Conservation (phyloP, 2,113 vertebrate genomes). For the Crotophaga sulcirostris region DNA sequence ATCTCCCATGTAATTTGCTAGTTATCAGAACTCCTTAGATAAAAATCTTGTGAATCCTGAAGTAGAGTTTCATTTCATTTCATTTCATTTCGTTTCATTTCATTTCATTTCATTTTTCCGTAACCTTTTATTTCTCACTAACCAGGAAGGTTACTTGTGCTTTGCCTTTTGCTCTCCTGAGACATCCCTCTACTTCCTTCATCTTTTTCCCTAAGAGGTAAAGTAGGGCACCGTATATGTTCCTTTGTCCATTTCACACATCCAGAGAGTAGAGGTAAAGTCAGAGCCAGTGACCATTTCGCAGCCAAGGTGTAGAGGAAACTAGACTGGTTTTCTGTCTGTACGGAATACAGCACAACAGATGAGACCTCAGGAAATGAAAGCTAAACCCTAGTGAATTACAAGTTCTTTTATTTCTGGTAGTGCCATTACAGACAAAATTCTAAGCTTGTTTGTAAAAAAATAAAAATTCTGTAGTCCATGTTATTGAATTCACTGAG, state of each 20-base stretch:
- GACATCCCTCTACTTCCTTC: not conserved
- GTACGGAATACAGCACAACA: not conserved
- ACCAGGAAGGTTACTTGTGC: not conserved
- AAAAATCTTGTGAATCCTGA: not conserved
- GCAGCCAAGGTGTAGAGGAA: not conserved
- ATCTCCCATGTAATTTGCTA: not conserved
- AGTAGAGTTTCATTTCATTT: not conserved
- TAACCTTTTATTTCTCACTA: not conserved
- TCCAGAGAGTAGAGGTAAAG: not conserved
- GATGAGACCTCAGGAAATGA: not conserved
- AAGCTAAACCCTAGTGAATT: not conserved
- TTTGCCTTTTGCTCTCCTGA: not conserved
- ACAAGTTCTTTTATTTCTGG: not conserved
- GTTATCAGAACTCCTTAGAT: not conserved
- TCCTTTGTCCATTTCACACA: not conserved
- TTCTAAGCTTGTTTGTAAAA: not conserved
- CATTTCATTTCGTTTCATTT: not conserved
- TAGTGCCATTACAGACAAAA: not conserved
- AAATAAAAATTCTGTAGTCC: not conserved
- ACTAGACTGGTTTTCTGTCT: not conserved
- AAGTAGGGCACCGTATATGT: accelerated
- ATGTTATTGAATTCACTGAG: not conserved
- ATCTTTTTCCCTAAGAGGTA: not conserved
- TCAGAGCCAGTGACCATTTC: not conserved
- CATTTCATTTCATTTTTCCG: not conserved